Conservation (phyloP, 1,140 invertebrate genomes). For the Drosophila truncata region DNA sequence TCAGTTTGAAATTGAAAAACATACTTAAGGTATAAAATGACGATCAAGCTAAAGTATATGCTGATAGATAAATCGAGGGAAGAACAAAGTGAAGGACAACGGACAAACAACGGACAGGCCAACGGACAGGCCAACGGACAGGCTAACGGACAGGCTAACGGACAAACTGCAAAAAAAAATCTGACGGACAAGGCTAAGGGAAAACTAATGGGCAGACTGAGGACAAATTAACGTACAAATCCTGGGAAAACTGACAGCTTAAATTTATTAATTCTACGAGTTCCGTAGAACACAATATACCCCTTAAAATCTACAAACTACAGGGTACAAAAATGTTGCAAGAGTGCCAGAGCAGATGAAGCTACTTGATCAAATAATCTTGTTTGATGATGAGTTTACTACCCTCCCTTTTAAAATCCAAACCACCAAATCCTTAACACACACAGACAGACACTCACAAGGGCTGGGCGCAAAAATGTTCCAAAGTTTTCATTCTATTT, state of each 20-base stretch:
- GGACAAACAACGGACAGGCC: no score
- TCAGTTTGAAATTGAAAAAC: not conserved
- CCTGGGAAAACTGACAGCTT: no score
- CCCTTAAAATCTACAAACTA: not conserved
- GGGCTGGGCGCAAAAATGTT: conserved; percentile 27
- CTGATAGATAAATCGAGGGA: not conserved
- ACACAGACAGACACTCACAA: conserved; percentile 32
- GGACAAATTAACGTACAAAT: not conserved
- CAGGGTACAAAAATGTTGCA: conserved; percentile 8
- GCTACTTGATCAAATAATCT: conserved; percentile 82
- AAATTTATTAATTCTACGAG: not conserved
- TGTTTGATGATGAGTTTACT: conserved; percentile 80
- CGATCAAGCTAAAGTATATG: not conserved
- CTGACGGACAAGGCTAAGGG: not conserved
- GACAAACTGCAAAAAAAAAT: not conserved
- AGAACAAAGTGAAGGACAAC: no score
- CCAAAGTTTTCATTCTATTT: conserved; percentile 81
- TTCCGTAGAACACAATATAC: not conserved
- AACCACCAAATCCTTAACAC: conserved; percentile 39
- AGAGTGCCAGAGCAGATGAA: conserved; percentile 33
- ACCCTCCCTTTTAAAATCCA: conserved; percentile 28
- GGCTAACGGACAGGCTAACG: rapidly evolving
- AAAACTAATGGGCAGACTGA: not conserved
- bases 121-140: not conserved
- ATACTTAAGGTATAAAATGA: not conserved